Evolutionary conservation across 2,113 vertebrate species (phyloP).

Genomic region (Illadopsis cleaveri): DNA sequence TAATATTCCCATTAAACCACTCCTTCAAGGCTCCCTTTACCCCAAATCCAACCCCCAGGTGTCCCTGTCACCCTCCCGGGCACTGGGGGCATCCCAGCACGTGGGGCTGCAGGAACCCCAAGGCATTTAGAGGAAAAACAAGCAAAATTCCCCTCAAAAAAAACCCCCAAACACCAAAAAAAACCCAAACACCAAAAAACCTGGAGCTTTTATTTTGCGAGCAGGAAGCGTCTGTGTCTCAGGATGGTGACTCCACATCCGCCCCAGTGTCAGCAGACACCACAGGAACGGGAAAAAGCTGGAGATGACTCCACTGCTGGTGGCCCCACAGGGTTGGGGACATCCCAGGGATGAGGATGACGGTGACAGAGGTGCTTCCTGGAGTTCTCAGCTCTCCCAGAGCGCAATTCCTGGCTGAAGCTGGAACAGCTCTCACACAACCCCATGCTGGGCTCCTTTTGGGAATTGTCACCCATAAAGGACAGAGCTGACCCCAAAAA

Average conservation of each 20-base stretch:
- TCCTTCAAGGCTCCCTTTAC: background rate
- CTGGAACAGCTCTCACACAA: fast-evolving
- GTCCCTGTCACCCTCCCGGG: fast-evolving
- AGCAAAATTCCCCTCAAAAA: background rate
- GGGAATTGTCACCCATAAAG: background rate
- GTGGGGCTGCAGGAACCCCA: fast-evolving
- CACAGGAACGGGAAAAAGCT: fast-evolving
- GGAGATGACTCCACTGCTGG: fast-evolving
- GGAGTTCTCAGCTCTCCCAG: background rate
- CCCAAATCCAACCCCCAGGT: fast-evolving
- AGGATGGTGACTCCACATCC: background rate
- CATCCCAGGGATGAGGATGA: fast-evolving
- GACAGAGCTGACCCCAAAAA: background rate
- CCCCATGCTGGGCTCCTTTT: fast-evolving
- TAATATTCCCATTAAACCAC: background rate
- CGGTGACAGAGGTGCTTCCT: background rate
- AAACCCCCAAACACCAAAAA: no score
- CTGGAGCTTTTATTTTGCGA: background rate
- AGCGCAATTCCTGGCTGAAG: fast-evolving
- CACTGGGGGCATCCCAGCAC: background rate
- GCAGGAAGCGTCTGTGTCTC: background rate
- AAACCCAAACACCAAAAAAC: no score
- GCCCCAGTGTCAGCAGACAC: fast-evolving
- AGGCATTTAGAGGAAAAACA: background rate
- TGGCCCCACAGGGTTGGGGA: background rate